These are phyloP conservation scores for Tangara arthus DNA, from an alignment of 2,797 vertebrate species.

Conservation along the genomic window DNA sequence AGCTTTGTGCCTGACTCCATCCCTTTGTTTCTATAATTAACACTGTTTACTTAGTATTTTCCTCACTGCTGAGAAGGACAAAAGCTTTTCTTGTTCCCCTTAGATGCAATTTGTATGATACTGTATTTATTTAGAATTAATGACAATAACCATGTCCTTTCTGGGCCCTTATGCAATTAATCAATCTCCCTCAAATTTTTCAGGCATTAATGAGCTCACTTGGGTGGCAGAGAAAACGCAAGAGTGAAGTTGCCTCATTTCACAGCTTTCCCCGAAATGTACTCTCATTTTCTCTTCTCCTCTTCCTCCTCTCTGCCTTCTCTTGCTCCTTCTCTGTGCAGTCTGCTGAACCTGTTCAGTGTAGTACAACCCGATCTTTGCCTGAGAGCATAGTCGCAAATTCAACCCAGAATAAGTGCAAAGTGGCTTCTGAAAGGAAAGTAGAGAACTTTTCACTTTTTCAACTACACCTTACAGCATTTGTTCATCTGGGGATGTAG, in stretches of 20 bases:
- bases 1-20: conserved; percentile 3
- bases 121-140: conserved; percentile 41
- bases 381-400: not conserved
- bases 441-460: not conserved
- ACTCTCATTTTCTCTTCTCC: not conserved
- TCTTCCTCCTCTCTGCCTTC: not conserved
- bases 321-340: not conserved
- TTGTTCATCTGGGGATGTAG: not conserved
- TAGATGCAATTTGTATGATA: conserved; percentile 3
- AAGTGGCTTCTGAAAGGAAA: not conserved
- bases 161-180: not conserved
- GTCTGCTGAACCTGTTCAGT: not conserved
- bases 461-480: not conserved
- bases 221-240: not conserved
- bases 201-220: not conserved
- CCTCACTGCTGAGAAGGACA: not conserved
- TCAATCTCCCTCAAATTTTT: not conserved
- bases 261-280: not conserved
- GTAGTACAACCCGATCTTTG: not conserved
- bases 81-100: not conserved
- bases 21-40: conserved; percentile 45
- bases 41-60: conserved; percentile 28
- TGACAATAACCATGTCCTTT: not conserved
- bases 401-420: not conserved
- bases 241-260: not conserved